A percentile compares a stretch with the other conserved stretches of the same genome.
Evolutionary conservation across 1,140 invertebrate genomes (phyloP).

Genomic region (Lutraria rhynchaena): DNA sequence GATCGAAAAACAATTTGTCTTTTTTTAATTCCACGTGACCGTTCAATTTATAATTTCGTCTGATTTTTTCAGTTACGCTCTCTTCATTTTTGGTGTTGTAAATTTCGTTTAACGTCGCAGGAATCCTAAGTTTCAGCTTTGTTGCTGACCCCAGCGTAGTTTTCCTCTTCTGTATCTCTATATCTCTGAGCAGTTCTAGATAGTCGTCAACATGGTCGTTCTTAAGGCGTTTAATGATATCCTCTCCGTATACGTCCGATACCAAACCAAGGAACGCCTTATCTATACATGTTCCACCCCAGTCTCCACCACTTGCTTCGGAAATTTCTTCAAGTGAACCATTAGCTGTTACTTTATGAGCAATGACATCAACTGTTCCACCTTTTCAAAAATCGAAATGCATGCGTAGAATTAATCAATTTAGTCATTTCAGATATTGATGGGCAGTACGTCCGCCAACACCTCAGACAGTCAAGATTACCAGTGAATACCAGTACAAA

Average conservation of each 20-base stretch:
- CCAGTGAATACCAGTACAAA: no score
- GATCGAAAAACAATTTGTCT: not conserved
- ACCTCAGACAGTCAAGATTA: no score
- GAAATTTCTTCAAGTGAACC: slow-evolving; percentile 3
- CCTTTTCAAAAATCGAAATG: slow-evolving; percentile 9
- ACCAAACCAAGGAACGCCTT: not conserved
- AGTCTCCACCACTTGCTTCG: slow-evolving; percentile 2
- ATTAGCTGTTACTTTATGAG: not conserved
- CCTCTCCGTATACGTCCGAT: not conserved
- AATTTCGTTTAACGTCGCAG: not conserved
- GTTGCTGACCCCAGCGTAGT: not conserved
- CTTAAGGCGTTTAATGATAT: not conserved
- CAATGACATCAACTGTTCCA: slow-evolving; percentile 18
- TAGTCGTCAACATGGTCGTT: not conserved
- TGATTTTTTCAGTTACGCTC: not conserved
- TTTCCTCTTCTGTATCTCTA: slow-evolving; percentile 4
- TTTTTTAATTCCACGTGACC: not conserved
- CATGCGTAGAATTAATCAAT: no score
- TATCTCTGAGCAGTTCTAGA: not conserved
- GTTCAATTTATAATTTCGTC: not conserved
- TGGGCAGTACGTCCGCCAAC: no score
- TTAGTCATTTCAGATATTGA: no score
- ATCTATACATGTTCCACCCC: slow-evolving; percentile 22
- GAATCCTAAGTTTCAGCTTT: not conserved
- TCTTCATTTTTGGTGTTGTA: not conserved